Evolutionary conservation across 2,113 vertebrate genomes (phyloP).

Genomic region (Lipotes vexillifer): DNA sequence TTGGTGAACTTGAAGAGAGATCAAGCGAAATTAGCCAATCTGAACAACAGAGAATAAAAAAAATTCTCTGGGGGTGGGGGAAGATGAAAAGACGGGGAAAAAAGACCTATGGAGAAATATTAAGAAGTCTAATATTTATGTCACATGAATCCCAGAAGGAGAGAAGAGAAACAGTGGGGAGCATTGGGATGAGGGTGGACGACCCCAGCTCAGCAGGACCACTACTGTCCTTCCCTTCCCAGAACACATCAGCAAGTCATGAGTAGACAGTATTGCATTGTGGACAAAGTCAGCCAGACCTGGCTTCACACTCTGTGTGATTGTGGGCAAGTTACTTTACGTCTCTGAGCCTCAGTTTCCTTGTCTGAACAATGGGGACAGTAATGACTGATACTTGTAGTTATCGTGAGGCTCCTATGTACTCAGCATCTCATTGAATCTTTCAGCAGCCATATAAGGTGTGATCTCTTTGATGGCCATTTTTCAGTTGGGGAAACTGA

Average conservation of each 20-base stretch:
- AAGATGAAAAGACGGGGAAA: neutral
- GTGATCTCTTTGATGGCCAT: neutral
- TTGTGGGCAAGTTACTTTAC: neutral
- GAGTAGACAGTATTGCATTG: neutral
- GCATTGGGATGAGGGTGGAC: no score
- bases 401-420: neutral
- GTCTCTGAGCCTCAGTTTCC: neutral
- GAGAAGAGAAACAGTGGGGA: neutral
- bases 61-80: neutral
- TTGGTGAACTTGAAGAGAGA: neutral
- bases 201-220: neutral
- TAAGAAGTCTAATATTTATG: neutral
- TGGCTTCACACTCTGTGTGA: neutral
- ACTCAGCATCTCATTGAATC: neutral
- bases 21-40: neutral
- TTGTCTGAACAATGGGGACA: neutral
- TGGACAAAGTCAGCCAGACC: neutral
- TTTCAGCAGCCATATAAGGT: neutral
- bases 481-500: neutral
- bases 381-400: neutral
- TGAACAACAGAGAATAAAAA: neutral
- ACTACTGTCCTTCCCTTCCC: neutral
- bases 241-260: neutral
- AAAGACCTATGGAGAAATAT: neutral
- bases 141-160: neutral